Evolutionary conservation across 2,888 invertebrate genomes (phyloP), one percentile per base, ranked within the genome.

Genomic region (Euzetes globulus): DNA sequence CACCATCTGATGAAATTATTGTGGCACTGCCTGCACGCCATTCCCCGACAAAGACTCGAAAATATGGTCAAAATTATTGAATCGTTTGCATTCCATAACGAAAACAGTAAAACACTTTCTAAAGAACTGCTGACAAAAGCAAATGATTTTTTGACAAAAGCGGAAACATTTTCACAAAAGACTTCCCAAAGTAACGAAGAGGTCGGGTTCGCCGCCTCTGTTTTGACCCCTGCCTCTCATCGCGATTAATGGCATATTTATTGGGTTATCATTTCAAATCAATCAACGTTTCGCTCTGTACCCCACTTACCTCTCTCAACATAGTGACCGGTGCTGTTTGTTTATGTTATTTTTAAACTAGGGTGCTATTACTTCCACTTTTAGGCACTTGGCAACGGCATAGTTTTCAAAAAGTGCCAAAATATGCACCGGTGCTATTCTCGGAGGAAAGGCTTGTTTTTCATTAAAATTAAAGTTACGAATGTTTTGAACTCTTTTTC

Each of bases 1-100:
- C 87, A 94, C 22, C 97, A 97, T 85, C 86, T 96, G 81, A 83
- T 95, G 68, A 92, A 95, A 82, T 85, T 97, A 71, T 83, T 96
- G 50, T 95, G 93, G 92, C 93, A 93, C 81, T 89, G 94, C 77
- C 89, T 94, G 83, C 89, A 88, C 25, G 92, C 92, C 82, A 83
- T 96, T 75, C 93, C 94, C 0, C 86, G 88, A 2, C 87, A 87
- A 58, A 87, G 94, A 77, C 85, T 94, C 77, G 89, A 90, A 15
- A 25, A 50, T 45, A 55, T 75, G 11, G 70, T 75, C 15, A 73
- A 72, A 65, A 63, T 72, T 45, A 4, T 75, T 1, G 47, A 60
- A 2, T 27, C 75, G 17, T 72, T 29, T 63, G 50, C 45, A 52
- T 47, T 45, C n/a, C 29, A 60, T 7, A 63, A 52, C 41, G 75